Base-by-base conservation (phyloP, 2,888 invertebrate species). In the Pristionchus fissidentatus region DNA sequence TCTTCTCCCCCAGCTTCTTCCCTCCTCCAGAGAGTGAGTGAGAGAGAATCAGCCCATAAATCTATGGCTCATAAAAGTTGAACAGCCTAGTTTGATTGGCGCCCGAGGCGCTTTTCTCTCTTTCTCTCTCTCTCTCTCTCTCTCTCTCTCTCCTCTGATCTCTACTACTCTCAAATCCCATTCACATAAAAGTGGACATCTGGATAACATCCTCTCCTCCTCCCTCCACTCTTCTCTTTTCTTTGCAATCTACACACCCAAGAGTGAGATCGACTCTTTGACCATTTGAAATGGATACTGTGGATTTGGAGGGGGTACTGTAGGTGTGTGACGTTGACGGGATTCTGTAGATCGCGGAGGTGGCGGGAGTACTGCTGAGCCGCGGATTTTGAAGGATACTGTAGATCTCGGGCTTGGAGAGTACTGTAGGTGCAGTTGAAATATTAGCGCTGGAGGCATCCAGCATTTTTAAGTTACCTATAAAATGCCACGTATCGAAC, bases 11-110 rank as follows among this genome's bases (percentile, higher is more conserved):
- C n/a, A n/a, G n/a, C n/a, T n/a, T n/a, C n/a, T n/a, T n/a, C n/a
- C n/a, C n/a, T n/a, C n/a, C n/a, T n/a, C n/a, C n/a, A n/a, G n/a
- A n/a, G n/a, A n/a, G n/a, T n/a, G n/a, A n/a, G n/a, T n/a, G n/a
- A n/a, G n/a, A n/a, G n/a, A n/a, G n/a, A n/a, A n/a, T n/a, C n/a
- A n/a, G 70, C 15, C 29, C 70, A 70, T 70, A 70, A 70, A 70
- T 70, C 70, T n/a, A 26, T n/a, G 70, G 70, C 41, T 70, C 70
- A 70, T 70, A 70, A 70, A 57, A 70, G 70, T 70, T 70, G 70
- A 70, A 70, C 70, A 70, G 70, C 70, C 70, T 70, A 70, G 62
- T 70, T 70, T 70, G 70, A 70, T 70, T 70, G 70, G 70, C 8
- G 38, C 70, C 70, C 70, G 70, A 70, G 70, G 43, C 43, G 38